phyloP scores from a whole-genome alignment of 2,797 vertebrate species.

The Sciaenops ocellatus region DNA sequence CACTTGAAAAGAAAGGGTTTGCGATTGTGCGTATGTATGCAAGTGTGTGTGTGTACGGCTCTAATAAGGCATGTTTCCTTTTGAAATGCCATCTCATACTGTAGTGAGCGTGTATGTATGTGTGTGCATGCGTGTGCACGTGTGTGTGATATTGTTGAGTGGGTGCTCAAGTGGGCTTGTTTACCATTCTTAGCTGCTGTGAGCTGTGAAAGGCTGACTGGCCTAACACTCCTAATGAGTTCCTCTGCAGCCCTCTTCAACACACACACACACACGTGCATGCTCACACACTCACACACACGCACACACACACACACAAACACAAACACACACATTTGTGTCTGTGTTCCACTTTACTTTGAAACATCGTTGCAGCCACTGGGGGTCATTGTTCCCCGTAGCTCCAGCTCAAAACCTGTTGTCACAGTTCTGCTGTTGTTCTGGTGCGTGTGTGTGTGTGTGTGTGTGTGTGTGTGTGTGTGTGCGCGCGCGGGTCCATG shows the following conservation, averaged over 20 bases:
- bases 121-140: constrained; percentile 10
- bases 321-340: constrained; percentile 5
- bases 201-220: constrained; percentile 60
- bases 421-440: constrained; percentile 14
- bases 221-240: constrained; percentile 74
- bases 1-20: constrained; percentile 4
- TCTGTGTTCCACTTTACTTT: constrained; percentile 30
- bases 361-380: constrained; percentile 71
- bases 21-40: constrained; percentile 4
- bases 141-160: constrained; percentile 39
- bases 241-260: constrained; percentile 37
- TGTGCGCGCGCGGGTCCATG: neutral
- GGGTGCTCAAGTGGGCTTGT: constrained; percentile 61
- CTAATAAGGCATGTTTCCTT: constrained; percentile 54
- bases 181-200: constrained; percentile 64
- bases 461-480: neutral
- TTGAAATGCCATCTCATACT: constrained; percentile 36
- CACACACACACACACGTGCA: constrained; percentile 17
- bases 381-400: constrained; percentile 80
- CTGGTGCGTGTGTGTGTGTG: neutral
- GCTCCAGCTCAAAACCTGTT: constrained; percentile 42
- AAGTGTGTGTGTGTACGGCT: constrained; percentile 22
- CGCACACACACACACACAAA: constrained; percentile 25
- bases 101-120: constrained; percentile 10
- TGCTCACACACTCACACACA: constrained; percentile 23